Conservation (phyloP, 1,140 invertebrate genomes). For the Drosophila tropicalis region DNA sequence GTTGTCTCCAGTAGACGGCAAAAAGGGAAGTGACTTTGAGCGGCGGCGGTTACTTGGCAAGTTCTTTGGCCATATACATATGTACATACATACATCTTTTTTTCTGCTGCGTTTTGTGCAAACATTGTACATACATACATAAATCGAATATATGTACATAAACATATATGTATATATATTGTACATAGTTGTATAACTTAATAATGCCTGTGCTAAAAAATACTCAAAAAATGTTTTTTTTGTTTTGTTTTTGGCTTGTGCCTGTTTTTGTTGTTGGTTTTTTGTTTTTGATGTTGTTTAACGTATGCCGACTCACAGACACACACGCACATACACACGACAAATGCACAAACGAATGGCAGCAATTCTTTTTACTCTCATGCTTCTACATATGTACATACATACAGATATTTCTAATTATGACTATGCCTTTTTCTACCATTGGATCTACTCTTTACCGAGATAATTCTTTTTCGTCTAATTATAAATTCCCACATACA, state of each 20-base stretch:
- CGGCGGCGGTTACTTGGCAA: background rate
- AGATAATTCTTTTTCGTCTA: background rate
- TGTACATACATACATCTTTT: background rate
- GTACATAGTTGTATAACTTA: constrained; percentile 70
- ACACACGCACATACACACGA: constrained; percentile 18
- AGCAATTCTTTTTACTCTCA: background rate
- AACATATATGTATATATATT: constrained; percentile 50
- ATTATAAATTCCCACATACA: background rate
- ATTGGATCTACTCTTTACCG: background rate
- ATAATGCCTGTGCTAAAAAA: constrained; percentile 70
- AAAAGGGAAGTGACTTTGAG: constrained; percentile 16
- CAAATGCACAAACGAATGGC: background rate
- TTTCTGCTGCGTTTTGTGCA: constrained; percentile 59
- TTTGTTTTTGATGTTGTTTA: constrained; percentile 1
- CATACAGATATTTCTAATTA: background rate
- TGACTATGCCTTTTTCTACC: background rate
- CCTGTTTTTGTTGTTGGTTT: constrained; percentile 29
- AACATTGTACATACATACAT: constrained; percentile 1
- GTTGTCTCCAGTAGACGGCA: constrained; percentile 31
- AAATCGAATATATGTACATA: constrained; percentile 8
- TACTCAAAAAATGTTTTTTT: constrained; percentile 56
- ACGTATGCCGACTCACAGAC: background rate
- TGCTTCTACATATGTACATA: too few relatives aligned
- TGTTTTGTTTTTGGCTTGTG: constrained; percentile 58
- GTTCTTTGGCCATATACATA: constrained; percentile 30